A percentile compares a stretch with the other conserved stretches of the same genome.
These are phyloP conservation scores for Ochropleura leucogaster DNA, from an alignment of 2,888 invertebrate species.

Conservation along the genomic window DNA sequence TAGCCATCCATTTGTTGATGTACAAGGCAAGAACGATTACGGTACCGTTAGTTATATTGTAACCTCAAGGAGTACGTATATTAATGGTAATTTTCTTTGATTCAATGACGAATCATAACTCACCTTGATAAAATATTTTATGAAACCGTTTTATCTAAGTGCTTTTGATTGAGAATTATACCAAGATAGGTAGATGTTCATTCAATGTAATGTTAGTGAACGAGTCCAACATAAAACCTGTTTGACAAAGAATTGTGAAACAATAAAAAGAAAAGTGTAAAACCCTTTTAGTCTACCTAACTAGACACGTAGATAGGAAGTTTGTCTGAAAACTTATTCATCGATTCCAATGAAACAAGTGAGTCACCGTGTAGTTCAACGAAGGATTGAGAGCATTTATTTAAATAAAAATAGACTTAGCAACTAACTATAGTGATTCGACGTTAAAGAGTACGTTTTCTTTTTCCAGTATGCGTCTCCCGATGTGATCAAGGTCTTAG, in stretches of 20 bases:
- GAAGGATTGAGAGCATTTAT: conserved; percentile 2
- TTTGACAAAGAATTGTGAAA: too few species aligned
- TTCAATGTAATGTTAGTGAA: background rate
- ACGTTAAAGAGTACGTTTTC: conserved; percentile 4
- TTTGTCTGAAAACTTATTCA: conserved; percentile 12
- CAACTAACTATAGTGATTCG: background rate
- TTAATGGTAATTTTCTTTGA: conserved; percentile 31
- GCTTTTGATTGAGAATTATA: conserved; percentile 22
- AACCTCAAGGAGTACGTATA: conserved; percentile 23
- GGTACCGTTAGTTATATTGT: conserved; percentile 2
- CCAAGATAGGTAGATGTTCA: background rate
- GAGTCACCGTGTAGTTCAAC: conserved; percentile 28
- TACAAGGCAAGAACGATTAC: conserved; percentile 44
- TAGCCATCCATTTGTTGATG: conserved; percentile 23
- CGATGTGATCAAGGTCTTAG: conserved; percentile 96
- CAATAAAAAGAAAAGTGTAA: too few species aligned
- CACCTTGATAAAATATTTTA: conserved; percentile 34
- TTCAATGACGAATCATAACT: conserved; percentile 46
- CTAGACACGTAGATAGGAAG: background rate
- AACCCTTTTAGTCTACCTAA: too few species aligned
- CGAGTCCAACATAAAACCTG: background rate
- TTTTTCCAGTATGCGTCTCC: conserved; percentile 94
- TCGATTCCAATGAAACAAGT: conserved; percentile 20
- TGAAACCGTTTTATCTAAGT: conserved; percentile 9
- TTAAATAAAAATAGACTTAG: conserved; percentile 11